A percentile compares a stretch with the other conserved stretches of the same genome.
These are phyloP conservation scores for Urocynchramus pylzowi DNA, from an alignment of 2,113 vertebrate species.

Conservation along the genomic window DNA sequence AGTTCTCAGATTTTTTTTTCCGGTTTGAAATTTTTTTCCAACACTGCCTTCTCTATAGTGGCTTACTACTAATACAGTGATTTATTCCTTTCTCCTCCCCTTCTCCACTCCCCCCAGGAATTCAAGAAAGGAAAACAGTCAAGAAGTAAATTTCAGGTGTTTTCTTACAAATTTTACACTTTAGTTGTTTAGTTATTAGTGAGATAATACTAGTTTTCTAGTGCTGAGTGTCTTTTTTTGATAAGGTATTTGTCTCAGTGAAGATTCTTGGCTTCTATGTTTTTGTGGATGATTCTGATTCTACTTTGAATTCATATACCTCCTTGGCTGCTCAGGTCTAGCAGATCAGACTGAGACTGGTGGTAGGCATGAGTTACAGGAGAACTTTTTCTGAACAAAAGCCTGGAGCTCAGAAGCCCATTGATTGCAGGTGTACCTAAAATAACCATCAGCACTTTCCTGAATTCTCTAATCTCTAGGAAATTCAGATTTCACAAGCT, in stretches of 20 bases:
- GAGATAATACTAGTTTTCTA: slow-evolving; percentile 22
- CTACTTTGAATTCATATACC: slow-evolving; percentile 54
- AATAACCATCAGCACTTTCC: not conserved
- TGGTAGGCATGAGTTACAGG: not conserved
- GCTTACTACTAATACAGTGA: not conserved
- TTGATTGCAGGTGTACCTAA: not conserved
- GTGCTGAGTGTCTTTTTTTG: slow-evolving; percentile 21
- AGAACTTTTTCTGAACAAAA: slow-evolving; percentile 11
- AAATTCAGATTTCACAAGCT: not conserved
- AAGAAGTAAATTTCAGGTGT: slow-evolving; percentile 14
- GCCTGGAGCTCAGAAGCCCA: not conserved
- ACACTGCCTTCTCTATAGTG: not conserved
- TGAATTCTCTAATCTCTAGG: not conserved
- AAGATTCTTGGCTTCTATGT: slow-evolving; percentile 26
- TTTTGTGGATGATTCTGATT: slow-evolving; percentile 41
- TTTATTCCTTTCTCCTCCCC: not conserved
- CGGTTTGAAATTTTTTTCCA: not conserved
- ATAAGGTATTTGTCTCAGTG: slow-evolving; percentile 15
- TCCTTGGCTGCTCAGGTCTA: slow-evolving; percentile 65
- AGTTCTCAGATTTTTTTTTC: not conserved
- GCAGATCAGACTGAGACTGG: slow-evolving; percentile 7
- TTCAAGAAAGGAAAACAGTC: not conserved
- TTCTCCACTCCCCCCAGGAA: not conserved
- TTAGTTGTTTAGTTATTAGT: slow-evolving; percentile 8
- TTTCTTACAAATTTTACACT: slow-evolving; percentile 21